Percentiles rank a stretch among this genome's conserved stretches.
phyloP scores from a whole-genome alignment of 2,888 invertebrate genomes.

The Tetrapedia diversipes region DNA sequence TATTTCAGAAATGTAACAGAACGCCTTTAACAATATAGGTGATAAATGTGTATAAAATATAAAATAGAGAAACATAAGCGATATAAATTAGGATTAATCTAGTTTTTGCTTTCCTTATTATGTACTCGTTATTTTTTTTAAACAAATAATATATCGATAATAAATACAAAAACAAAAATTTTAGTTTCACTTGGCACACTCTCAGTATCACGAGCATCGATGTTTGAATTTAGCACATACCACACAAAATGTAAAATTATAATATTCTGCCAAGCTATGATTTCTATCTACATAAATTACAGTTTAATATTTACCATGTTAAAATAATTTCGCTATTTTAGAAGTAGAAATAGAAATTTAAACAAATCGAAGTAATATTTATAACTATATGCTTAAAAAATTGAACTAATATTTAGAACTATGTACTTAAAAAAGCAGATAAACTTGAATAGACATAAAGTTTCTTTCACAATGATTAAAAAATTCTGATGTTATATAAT shows the following conservation, averaged over 20 bases:
- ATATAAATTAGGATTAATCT: not conserved
- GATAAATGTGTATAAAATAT: not conserved
- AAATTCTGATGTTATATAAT: not conserved
- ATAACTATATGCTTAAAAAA: not conserved
- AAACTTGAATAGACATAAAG: not conserved
- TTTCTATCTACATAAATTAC: constrained; percentile 3
- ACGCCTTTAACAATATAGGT: not conserved
- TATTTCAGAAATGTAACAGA: not conserved
- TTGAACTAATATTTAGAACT: no score
- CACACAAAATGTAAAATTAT: constrained; percentile 14
- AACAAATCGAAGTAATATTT: not conserved
- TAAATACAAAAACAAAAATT: constrained; percentile 15
- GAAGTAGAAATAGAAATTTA: not conserved
- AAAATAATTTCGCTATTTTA: constrained; percentile 13
- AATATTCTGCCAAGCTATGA: constrained; percentile 12
- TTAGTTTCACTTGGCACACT: constrained; percentile 41
- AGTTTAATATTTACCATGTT: not conserved
- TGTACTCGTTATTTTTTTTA: not conserved
- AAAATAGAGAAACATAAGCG: not conserved
- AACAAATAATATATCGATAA: constrained; percentile 24
- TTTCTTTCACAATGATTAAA: not conserved
- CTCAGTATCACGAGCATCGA: constrained; percentile 28
- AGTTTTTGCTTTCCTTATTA: not conserved
- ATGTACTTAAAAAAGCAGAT: not conserved
- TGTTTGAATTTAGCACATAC: constrained; percentile 36